phyloP scores from a whole-genome alignment of 53 echinoderm and acorn worm species.

The Echinarachnius parma region DNA sequence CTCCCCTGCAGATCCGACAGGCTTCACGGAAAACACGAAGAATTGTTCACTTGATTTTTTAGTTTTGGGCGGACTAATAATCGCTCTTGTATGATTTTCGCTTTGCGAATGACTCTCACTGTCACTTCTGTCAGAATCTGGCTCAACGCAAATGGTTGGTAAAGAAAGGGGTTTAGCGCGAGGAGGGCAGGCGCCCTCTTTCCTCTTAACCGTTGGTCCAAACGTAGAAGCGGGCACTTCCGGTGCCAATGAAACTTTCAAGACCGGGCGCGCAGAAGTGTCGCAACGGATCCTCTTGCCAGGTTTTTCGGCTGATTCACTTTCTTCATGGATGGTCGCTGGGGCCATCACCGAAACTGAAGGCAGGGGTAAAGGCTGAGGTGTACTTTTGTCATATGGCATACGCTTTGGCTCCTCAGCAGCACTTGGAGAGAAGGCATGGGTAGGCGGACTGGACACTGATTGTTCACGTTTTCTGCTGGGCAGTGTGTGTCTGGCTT shows the following conservation, averaged over 20 bases:
- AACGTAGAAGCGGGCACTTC: background rate
- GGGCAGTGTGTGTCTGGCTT: background rate
- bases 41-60: conserved; percentile 9
- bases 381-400: conserved; percentile 2
- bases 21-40: conserved; percentile 14
- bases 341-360: conserved; percentile 43
- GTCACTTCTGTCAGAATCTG: conserved; percentile 40
- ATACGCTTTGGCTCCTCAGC: background rate
- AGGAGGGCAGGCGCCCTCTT: background rate
- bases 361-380: conserved; percentile 8
- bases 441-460: background rate
- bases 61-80: background rate
- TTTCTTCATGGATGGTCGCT: conserved; percentile 43
- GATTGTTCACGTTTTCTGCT: background rate
- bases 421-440: background rate
- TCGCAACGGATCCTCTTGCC: no score
- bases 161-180: background rate
- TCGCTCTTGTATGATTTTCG: background rate
- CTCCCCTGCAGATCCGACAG: background rate
- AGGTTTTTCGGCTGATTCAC: conserved; percentile 24
- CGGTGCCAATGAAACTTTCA: conserved; percentile 11
- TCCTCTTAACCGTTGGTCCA: background rate
- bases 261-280: background rate
- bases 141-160: conserved; percentile 31
- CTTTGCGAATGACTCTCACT: conserved; percentile 11